Conservation (phyloP, 2,113 vertebrate species). For the Tauraco erythrolophus region DNA sequence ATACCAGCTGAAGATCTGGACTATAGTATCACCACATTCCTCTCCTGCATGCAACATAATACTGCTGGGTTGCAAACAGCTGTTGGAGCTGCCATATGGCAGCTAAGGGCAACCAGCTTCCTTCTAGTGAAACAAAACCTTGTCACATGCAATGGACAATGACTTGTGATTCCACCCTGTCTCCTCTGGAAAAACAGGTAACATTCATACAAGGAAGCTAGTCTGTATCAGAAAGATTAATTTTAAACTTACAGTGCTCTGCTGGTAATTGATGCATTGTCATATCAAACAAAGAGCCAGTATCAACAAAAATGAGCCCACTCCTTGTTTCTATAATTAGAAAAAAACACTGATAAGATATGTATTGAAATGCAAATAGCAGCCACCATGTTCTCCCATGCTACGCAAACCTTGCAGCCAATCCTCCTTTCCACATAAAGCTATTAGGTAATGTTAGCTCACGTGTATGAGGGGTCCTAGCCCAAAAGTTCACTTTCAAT, state of each 20-base stretch:
- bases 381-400: neutral
- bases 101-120: neutral
- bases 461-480: neutral
- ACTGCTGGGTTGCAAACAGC: slow-evolving; percentile 35
- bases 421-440: neutral
- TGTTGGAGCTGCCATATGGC: neutral
- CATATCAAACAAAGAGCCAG: neutral
- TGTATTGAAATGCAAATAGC: neutral
- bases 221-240: neutral
- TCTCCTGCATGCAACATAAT: neutral
- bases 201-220: neutral
- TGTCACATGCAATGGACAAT: neutral
- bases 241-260: neutral
- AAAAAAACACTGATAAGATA: neutral
- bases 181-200: neutral
- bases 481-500: neutral
- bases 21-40: slow-evolving; percentile 1
- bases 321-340: neutral
- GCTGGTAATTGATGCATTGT: neutral
- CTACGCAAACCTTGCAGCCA: neutral
- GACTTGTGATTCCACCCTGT: neutral
- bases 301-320: neutral
- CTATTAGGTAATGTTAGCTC: neutral
- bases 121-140: neutral
- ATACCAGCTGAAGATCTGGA: slow-evolving; percentile 26